phyloP scores from a whole-genome alignment of 2,113 vertebrate species.

The Lampris megalopsis region DNA sequence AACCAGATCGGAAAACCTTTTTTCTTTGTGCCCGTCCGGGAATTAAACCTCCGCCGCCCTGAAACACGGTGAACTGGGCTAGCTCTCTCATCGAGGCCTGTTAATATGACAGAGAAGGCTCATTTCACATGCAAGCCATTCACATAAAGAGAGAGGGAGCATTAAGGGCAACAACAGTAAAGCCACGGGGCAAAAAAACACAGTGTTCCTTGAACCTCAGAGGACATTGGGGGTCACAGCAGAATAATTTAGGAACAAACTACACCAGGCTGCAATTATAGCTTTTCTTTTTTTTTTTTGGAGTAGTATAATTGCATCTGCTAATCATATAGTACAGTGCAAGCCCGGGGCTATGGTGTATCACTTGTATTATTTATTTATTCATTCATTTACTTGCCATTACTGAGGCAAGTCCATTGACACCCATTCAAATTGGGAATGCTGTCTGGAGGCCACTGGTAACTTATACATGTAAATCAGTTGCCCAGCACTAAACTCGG shows the following conservation, averaged over 20 bases:
- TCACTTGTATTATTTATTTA: slow-evolving; percentile 78
- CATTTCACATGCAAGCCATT: slow-evolving; percentile 22
- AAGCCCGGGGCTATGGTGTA: slow-evolving; percentile 66
- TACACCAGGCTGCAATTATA: slow-evolving; percentile 70
- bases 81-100: slow-evolving; percentile 12
- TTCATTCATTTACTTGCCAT: slow-evolving; percentile 78
- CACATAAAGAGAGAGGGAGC: slow-evolving; percentile 25
- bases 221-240: slow-evolving; percentile 62
- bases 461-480: slow-evolving; percentile 71
- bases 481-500: slow-evolving; percentile 54
- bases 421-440: slow-evolving; percentile 56
- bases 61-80: slow-evolving; percentile 2
- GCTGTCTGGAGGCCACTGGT: slow-evolving; percentile 61
- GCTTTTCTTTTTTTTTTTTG: slow-evolving; percentile 29
- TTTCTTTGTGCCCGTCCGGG: neutral
- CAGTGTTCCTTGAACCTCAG: slow-evolving; percentile 62
- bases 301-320: slow-evolving; percentile 77
- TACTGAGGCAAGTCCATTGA: slow-evolving; percentile 59
- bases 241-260: slow-evolving; percentile 68
- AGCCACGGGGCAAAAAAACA: slow-evolving; percentile 42
- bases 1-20: slow-evolving; percentile 12
- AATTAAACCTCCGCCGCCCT: neutral
- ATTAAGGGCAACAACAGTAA: slow-evolving; percentile 22
- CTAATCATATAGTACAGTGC: slow-evolving; percentile 78
- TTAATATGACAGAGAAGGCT: slow-evolving; percentile 16